phyloP scores from a whole-genome alignment of 37 sponge, comb jelly and placozoan genomes.

The Diacarnus erythraeanus region DNA sequence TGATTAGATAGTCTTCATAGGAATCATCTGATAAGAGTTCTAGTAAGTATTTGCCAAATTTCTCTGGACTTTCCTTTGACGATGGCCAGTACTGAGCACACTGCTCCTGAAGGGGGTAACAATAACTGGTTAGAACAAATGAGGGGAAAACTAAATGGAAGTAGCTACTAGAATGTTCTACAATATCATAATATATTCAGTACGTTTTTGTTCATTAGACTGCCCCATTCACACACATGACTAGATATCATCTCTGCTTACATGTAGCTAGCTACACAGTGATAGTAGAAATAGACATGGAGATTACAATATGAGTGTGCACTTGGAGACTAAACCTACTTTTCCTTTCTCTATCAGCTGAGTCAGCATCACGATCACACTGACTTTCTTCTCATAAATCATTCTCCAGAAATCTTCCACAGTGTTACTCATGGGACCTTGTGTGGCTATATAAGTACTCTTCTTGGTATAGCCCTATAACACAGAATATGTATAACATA shows the following conservation, averaged over 20 bases:
- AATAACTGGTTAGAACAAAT: too few species aligned
- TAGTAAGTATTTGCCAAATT: not conserved
- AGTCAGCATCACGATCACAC: conserved; percentile 76
- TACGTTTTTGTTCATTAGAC: too few species aligned
- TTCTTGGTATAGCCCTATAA: conserved; percentile 57
- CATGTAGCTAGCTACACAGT: too few species aligned
- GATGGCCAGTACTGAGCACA: conserved; percentile 83
- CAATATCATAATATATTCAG: too few species aligned
- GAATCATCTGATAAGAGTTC: conserved; percentile 16
- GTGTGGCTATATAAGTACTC: conserved; percentile 71
- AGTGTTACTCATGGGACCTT: conserved; percentile 71
- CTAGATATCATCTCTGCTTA: too few species aligned
- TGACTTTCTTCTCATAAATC: conserved; percentile 67
- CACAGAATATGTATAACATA: not conserved
- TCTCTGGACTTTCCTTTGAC: conserved; percentile 5
- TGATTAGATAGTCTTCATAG: conserved; percentile 51
- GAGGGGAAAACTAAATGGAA: too few species aligned
- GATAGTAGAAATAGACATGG: not conserved
- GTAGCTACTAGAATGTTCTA: too few species aligned
- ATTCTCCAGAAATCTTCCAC: conserved; percentile 84
- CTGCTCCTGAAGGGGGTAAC: too few species aligned
- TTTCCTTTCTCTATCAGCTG: conserved; percentile 59
- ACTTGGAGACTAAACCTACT: conserved; percentile 24
- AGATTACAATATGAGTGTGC: not conserved
- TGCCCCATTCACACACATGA: too few species aligned